Conservation (phyloP, 1,140 invertebrate species). For the Drosophila melanogaster region DNA sequence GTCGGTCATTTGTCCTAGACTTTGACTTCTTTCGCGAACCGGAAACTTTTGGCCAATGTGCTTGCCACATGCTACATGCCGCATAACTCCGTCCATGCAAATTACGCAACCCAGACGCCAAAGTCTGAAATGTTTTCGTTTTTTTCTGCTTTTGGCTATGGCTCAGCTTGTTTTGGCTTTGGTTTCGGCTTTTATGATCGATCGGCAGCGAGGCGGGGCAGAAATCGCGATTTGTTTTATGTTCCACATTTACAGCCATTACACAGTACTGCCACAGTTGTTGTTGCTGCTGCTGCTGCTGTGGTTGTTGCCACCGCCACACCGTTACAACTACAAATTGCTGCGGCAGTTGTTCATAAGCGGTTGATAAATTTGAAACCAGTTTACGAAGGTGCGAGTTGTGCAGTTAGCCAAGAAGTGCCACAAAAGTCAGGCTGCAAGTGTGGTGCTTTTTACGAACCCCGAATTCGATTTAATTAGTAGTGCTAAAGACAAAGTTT, state of each 20-base stretch:
- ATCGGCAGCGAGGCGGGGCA: slow-evolving; percentile 71
- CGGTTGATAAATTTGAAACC: slow-evolving; percentile 68
- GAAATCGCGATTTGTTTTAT: slow-evolving; percentile 79
- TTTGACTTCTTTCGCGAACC: slow-evolving; percentile 74
- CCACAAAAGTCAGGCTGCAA: slow-evolving; percentile 22
- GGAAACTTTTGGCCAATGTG: slow-evolving; percentile 60
- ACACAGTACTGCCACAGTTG: slow-evolving; percentile 51
- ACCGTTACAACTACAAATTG: slow-evolving; percentile 73
- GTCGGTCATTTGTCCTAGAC: slow-evolving; percentile 73
- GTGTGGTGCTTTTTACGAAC: slow-evolving; percentile 5
- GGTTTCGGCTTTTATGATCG: slow-evolving; percentile 69
- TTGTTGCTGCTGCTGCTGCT: slow-evolving; percentile 26
- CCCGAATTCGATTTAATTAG: slow-evolving; percentile 11
- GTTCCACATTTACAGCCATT: slow-evolving; percentile 76
- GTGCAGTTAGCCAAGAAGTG: slow-evolving; percentile 39
- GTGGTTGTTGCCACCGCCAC: slow-evolving; percentile 37
- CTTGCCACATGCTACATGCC: slow-evolving; percentile 67
- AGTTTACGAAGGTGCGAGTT: slow-evolving; percentile 58
- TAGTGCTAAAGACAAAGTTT: not conserved
- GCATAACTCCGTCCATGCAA: slow-evolving; percentile 72
- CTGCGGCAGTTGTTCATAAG: slow-evolving; percentile 58
- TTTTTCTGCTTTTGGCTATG: slow-evolving; percentile 21
- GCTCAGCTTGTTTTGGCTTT: slow-evolving; percentile 22
- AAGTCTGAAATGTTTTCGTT: slow-evolving; percentile 63
- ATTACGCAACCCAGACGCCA: slow-evolving; percentile 65